Evolutionary conservation across 2,113 vertebrate species (phyloP).

Genomic region (Tringa solitaria): DNA sequence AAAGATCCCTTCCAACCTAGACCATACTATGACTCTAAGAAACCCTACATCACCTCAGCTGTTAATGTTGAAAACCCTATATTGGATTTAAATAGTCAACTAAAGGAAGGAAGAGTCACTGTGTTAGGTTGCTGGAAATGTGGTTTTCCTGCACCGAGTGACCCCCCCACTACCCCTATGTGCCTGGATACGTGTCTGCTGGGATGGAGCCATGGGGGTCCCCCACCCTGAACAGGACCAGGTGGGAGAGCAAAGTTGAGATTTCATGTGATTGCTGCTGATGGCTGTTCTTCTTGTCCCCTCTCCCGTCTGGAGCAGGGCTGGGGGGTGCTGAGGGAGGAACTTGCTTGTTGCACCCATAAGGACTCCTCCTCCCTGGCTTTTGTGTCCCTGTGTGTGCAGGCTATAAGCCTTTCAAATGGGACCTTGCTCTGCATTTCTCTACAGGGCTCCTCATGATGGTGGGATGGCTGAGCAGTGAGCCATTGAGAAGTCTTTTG

Average conservation of each 20-base stretch:
- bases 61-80: rapidly evolving
- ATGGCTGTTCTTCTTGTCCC: neutral
- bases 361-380: neutral
- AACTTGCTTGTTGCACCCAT: rapidly evolving
- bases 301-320: neutral
- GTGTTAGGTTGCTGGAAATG: neutral
- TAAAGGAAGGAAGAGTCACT: rapidly evolving
- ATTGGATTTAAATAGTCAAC: rapidly evolving
- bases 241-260: neutral
- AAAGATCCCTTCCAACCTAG: neutral
- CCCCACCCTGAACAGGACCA: neutral
- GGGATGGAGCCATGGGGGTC: rapidly evolving
- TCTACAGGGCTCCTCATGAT: rapidly evolving
- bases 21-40: neutral
- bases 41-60: neutral
- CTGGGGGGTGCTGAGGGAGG: neutral
- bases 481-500: too few relatives aligned
- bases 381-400: neutral
- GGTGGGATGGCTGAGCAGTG: rapidly evolving
- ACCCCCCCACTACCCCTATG: rapidly evolving
- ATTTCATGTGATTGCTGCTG: neutral
- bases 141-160: neutral
- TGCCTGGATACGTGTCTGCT: neutral
- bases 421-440: neutral
- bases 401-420: too few relatives aligned